phyloP scores from a whole-genome alignment of 2,797 vertebrate genomes.

The Epinephelus coioides region DNA sequence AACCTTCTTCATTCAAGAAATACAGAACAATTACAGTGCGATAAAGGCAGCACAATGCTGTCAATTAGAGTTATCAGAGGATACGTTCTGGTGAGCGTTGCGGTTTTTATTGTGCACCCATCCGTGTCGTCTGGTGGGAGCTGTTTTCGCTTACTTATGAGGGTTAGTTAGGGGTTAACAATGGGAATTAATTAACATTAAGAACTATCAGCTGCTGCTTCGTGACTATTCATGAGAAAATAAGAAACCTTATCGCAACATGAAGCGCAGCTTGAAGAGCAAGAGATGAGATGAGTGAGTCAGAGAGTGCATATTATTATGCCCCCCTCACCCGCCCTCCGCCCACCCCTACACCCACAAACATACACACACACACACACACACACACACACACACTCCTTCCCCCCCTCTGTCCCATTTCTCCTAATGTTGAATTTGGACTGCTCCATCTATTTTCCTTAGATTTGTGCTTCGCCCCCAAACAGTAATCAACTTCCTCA shows the following conservation, averaged over 20 bases:
- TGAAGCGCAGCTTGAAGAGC: constrained; percentile 53
- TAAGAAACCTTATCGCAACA: constrained; percentile 45
- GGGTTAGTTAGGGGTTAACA: constrained; percentile 75
- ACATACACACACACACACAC: constrained; percentile 3
- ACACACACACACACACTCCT: not conserved
- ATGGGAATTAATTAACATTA: constrained; percentile 80
- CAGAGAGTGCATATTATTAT: constrained; percentile 32
- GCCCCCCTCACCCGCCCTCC: not conserved
- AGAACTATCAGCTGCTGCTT: constrained; percentile 65
- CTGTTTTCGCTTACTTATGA: constrained; percentile 52
- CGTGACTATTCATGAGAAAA: constrained; percentile 73
- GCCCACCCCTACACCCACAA: not conserved
- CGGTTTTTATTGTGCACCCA: constrained; percentile 42
- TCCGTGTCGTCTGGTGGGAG: constrained; percentile 50
- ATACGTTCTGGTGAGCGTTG: constrained; percentile 36
- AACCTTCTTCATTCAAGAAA: constrained; percentile 16
- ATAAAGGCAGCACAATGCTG: constrained; percentile 20
- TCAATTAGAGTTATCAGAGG: constrained; percentile 31
- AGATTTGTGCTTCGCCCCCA: constrained; percentile 30
- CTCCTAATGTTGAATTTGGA: constrained; percentile 8
- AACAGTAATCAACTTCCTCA: constrained; percentile 33
- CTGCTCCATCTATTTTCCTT: constrained; percentile 9
- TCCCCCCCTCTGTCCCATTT: not conserved
- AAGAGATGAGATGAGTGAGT: constrained; percentile 41
- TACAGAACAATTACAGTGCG: not conserved